Base-by-base conservation (phyloP, 92 coral and sea anemone genomes). In the Scolanthus callimorphus region DNA sequence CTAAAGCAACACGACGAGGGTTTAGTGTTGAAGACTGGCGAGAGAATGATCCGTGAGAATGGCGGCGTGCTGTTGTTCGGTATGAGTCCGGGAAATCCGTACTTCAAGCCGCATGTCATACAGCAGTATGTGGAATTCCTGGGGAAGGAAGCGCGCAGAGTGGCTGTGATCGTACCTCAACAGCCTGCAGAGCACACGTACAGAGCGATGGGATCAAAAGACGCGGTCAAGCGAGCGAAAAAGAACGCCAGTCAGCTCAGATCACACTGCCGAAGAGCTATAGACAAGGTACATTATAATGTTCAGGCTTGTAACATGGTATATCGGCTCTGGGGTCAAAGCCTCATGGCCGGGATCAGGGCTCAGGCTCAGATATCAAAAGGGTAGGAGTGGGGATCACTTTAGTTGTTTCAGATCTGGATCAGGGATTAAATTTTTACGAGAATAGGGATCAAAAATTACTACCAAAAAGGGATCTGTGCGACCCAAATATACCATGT, bases 141-240 rank as follows among this genome's bases (percentile, higher is more conserved):
- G 39, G 90, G 90, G 22, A 55, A 60, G 64, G 75, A 67, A 26
- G 39, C 39, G 19, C 58, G 90, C 31, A 55, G 62, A 38, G 54
- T 78, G 0, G 56, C 77, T 2, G 85, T 83, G 21, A 73, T 83
- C 19, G 77, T 83, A 13, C 90, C 90, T 15, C 80, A 78, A 57
- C 85, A 84, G 48, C 90, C 90, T 0, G 81, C 90, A 0, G 90
- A 84, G 52, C 90, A 84, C 67, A 72, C 90, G 0, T 84, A 83
- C 76, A 69, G 84, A 53, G 89, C 89, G 25, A 39, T 82, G 62
- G 84, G 89, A 0, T 68, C 79, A 54, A 76, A 71, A 57, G 80
- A 82, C 60, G 75, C 89, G 25, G 84, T 76, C 6, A 76, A 76
- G 48, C 71, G 84, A 19, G 89, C 89, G 1, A 82, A 70, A 74